These are phyloP conservation scores for Synchiropus splendidus DNA, from an alignment of 2,113 vertebrate species.

Conservation along the genomic window DNA sequence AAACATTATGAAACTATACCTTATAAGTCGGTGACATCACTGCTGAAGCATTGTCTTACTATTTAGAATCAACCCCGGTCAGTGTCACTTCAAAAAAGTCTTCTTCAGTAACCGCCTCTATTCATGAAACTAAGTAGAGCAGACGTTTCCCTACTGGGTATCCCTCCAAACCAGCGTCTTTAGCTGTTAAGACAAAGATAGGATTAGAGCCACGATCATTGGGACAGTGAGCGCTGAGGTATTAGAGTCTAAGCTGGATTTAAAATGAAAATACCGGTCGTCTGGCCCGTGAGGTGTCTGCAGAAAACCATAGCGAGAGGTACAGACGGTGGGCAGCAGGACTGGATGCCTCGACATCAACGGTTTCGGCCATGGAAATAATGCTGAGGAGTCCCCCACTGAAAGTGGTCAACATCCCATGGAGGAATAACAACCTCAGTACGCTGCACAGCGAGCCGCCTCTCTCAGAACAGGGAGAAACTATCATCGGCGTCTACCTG, in stretches of 20 bases:
- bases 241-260: constrained; percentile 61
- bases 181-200: constrained; percentile 40
- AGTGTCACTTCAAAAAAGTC: no score
- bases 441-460: constrained; percentile 67
- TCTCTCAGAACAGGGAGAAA: constrained; percentile 74
- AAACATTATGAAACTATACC: no score
- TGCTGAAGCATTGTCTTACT: no score
- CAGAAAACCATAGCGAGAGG: constrained; percentile 15
- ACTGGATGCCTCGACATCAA: constrained; percentile 31
- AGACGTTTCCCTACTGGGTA: constrained; percentile 24
- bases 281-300: constrained; percentile 15
- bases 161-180: constrained; percentile 37
- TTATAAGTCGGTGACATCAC: no score
- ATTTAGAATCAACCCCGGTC: no score
- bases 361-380: constrained; percentile 57
- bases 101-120: no score
- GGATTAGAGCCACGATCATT: constrained; percentile 49
- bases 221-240: constrained; percentile 27
- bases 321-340: constrained; percentile 10
- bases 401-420: constrained; percentile 69
- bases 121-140: constrained; percentile 2
- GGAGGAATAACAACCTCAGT: constrained; percentile 78
- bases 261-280: constrained; percentile 27
- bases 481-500: constrained; percentile 73
- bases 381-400: constrained; percentile 58